phyloP scores from a whole-genome alignment of 1,140 invertebrate species.

The Ectropis grisescens region DNA sequence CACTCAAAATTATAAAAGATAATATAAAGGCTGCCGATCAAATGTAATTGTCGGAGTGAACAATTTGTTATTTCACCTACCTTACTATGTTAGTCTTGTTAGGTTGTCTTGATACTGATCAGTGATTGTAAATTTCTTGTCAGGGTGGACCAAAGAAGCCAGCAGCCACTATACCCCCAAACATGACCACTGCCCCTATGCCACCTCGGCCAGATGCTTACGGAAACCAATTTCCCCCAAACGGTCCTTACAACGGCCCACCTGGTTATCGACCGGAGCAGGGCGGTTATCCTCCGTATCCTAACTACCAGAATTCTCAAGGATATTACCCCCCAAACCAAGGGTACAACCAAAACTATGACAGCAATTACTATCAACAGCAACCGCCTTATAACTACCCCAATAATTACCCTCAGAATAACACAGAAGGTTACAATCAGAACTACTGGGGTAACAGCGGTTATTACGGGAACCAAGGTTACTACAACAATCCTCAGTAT shows the following conservation, averaged over 20 bases:
- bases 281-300: conserved; percentile 37
- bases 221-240: conserved; percentile 28
- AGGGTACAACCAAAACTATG: conserved; percentile 54
- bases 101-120: too few relatives aligned
- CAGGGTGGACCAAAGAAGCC: conserved; percentile 70
- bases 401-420: conserved; percentile 44
- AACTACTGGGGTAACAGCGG: conserved; percentile 50
- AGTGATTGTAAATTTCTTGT: too few relatives aligned
- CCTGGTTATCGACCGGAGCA: conserved; percentile 33
- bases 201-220: conserved; percentile 24
- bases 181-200: conserved; percentile 47
- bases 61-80: too few relatives aligned
- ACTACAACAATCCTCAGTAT: conserved; percentile 54
- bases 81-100: too few relatives aligned
- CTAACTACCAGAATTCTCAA: conserved; percentile 30
- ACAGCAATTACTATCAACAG: conserved; percentile 49
- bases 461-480: conserved; percentile 48
- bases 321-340: conserved; percentile 47
- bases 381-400: conserved; percentile 37
- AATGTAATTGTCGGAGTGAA: too few relatives aligned
- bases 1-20: too few relatives aligned
- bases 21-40: too few relatives aligned
- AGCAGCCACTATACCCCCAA: conserved; percentile 77
- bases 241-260: conserved; percentile 30
- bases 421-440: conserved; percentile 40